Base-by-base conservation (phyloP, 1,140 invertebrate species). In the Drosophila lini region DNA sequence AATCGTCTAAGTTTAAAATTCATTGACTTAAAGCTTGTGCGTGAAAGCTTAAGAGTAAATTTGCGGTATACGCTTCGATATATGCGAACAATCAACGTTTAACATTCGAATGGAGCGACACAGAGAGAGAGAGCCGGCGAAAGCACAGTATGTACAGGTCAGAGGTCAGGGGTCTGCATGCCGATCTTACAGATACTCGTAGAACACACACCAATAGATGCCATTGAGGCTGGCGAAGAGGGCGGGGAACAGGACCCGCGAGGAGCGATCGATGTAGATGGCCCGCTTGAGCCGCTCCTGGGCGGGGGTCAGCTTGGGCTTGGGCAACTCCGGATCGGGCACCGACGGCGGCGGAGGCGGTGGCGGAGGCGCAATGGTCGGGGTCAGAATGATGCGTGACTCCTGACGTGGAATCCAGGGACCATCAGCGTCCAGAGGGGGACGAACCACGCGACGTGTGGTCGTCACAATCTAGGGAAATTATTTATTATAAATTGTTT, bases 141-240 rank as follows among this genome's bases (percentile, higher is more conserved):
- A 53, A 42, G 64, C 50, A 7, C 28, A 22, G 42, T 85, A 86
- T 85, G 74, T 86, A 85, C 82, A 82, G 44, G 59, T 50, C 53
- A 62, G 55, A 56, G 53, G 44, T 50, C 44, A 45, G 28, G 11
- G n/a, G 16, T 34, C 41, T 22, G 19, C 31, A 16, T 19, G 16
- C 22, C 50, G 52, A 58, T 70, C 69, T 91, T 95, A 97, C 90
- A 97, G 95, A 92, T 96, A 97, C 88, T 97, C 95, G 25, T 96
- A 96, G 93, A 98, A 98, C 91, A 97, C 95, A 64, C 96, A 95
- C 97, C 97, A 98, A 91, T 98, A 98, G 70, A 96, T 96, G 70
- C 94, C 94, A 92, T 98, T 98, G 13, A 98, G 94, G 48, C 97
- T 93, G 28, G 97, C 94, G 88, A 98, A 98, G 10, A 97, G 94